Evolutionary conservation across 2,113 vertebrate genomes (phyloP).

Genomic region (Chitala chitala): DNA sequence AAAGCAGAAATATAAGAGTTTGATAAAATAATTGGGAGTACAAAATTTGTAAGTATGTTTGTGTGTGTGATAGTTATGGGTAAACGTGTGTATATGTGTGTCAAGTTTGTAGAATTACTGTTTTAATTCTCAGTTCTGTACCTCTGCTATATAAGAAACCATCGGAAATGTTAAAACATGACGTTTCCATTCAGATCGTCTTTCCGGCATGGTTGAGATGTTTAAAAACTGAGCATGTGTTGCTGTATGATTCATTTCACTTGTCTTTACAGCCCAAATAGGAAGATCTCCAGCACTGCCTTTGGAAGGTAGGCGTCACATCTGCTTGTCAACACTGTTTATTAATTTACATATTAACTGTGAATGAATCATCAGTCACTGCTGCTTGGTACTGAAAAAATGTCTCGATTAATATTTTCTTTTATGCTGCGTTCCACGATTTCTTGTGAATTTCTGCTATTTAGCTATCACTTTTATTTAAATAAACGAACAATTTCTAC

Average conservation of each 20-base stretch:
- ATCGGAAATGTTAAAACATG: not conserved
- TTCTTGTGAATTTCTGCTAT: too few relatives aligned
- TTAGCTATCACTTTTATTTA: too few relatives aligned
- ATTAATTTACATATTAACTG: not conserved
- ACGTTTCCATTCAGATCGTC: not conserved
- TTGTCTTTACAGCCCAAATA: conserved; percentile 68
- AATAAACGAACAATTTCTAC: too few relatives aligned
- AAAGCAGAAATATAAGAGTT: not conserved
- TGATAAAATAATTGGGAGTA: not conserved
- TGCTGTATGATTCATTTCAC: not conserved
- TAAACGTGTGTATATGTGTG: conserved; percentile 17
- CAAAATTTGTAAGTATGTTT: not conserved
- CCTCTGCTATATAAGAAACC: not conserved
- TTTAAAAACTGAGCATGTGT: not conserved
- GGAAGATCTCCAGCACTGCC: conserved; percentile 82
- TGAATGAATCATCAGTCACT: too few relatives aligned
- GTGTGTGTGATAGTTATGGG: conserved; percentile 18
- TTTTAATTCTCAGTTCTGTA: conserved; percentile 9
- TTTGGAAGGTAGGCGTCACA: conserved; percentile 73
- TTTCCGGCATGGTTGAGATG: not conserved
- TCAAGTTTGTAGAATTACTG: conserved; percentile 14
- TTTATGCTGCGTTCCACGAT: too few relatives aligned
- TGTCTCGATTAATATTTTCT: too few relatives aligned
- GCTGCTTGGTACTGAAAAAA: too few relatives aligned
- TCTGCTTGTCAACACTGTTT: not conserved